A percentile compares a stretch with the other conserved stretches of the same genome.
phyloP scores from a whole-genome alignment of 2,797 vertebrate species.

The Thalassophryne amazonica region DNA sequence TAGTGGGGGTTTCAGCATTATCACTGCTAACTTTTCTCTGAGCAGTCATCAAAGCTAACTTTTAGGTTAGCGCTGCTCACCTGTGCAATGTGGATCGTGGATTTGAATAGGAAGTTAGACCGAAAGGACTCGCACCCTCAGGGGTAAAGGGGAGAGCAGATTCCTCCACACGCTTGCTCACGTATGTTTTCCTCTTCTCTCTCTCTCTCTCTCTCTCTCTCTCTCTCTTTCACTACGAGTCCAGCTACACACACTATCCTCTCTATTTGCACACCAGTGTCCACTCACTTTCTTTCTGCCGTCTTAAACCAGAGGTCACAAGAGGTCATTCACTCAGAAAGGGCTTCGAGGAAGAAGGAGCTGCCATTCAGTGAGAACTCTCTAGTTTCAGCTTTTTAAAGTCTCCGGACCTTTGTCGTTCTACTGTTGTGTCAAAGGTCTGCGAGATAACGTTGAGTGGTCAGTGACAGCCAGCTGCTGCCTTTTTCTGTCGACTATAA shows the following conservation, averaged over 20 bases:
- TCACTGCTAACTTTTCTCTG: too few relatives aligned
- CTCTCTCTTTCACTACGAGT: too few relatives aligned
- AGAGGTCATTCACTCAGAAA: conserved; percentile 77
- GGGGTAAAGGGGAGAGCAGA: conserved; percentile 17
- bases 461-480: conserved; percentile 3
- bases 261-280: conserved; percentile 52
- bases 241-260: conserved; percentile 48
- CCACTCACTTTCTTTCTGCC: conserved; percentile 71
- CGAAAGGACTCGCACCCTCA: conserved; percentile 18
- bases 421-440: background rate
- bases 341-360: conserved; percentile 76
- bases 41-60: too few relatives aligned
- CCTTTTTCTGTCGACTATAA: too few relatives aligned
- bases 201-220: conserved; percentile 23
- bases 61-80: too few relatives aligned
- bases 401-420: conserved; percentile 24
- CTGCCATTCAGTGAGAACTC: conserved; percentile 55
- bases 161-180: conserved; percentile 11
- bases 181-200: background rate
- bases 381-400: conserved; percentile 35
- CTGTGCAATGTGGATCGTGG: too few relatives aligned
- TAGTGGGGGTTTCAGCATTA: too few relatives aligned
- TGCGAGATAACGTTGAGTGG: background rate
- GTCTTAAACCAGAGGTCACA: conserved; percentile 73
- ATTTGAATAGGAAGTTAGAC: conserved; percentile 38